Base-by-base conservation (phyloP, 1,140 invertebrate species). In the Drosophila jambulina region DNA sequence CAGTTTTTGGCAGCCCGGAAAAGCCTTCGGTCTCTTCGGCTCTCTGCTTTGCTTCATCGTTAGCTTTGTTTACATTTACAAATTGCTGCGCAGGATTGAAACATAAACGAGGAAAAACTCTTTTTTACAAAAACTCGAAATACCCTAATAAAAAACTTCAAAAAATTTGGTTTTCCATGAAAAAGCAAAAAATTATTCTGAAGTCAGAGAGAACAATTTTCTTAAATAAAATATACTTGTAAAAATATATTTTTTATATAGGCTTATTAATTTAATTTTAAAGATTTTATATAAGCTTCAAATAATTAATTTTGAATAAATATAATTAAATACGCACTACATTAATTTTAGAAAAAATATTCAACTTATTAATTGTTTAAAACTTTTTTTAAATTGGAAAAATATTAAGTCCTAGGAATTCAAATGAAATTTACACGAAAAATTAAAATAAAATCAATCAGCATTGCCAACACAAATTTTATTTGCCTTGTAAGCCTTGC, bases 1-100 rank as follows among this genome's bases (percentile, higher is more conserved):
- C 83, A 87, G 84, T 88, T 80, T 68, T 12, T 6, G 32, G 5
- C 34, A 19, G 49, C 38, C 49, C 51, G 36, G 49, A 57, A 70
- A 69, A 71, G 2, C 6, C 40, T 2, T 45, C 42, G 53, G 53
- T 42, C 34, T 36, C 56, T 49, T 43, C 3, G 6, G 46, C 36
- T 77, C 46, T 74, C 34, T 68, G 69, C 57, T 21, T 32, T 68
- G 29, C 62, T 68, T 58, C 36, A 56, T 78, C 51, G 57, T 78
- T 78, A 56, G 72, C 49, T 72, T 90, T 88, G 84, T 90, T 88
- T 88, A 87, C 84, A 84, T 84, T 84, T 54, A 78, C 67, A 78
- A 85, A 82, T 67, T 81, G 75, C 71, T 72, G 68, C 63, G 75
- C 63, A 79, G 46, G 67, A 77, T 80, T 80, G 83, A 70, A 80